Conservation (phyloP, 1,140 invertebrate genomes). For the Zophobas atratus region DNA sequence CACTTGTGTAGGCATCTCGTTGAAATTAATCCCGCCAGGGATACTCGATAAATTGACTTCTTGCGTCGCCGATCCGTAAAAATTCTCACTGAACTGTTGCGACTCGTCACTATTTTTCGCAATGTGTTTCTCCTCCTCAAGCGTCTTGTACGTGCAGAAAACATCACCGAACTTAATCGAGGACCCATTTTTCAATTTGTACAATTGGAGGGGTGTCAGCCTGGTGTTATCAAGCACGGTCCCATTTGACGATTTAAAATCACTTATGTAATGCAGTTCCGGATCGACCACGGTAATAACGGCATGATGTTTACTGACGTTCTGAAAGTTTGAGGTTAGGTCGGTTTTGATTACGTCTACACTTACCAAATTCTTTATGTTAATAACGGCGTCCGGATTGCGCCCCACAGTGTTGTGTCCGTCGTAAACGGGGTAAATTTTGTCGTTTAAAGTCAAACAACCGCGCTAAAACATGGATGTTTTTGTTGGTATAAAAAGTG, state of each 20-base stretch:
- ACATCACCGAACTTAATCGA: slow-evolving; percentile 59
- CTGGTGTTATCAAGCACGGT: slow-evolving; percentile 56
- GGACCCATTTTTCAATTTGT: slow-evolving; percentile 54
- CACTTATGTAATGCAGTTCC: slow-evolving; percentile 60
- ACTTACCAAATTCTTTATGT: slow-evolving; percentile 60
- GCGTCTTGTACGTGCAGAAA: slow-evolving; percentile 45
- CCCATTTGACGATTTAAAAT: slow-evolving; percentile 63
- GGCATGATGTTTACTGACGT: slow-evolving; percentile 63
- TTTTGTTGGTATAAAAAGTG: neutral
- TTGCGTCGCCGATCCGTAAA: slow-evolving; percentile 55
- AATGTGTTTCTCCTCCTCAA: neutral
- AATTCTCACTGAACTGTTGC: slow-evolving; percentile 51
- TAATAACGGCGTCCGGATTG: slow-evolving; percentile 60
- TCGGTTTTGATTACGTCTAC: slow-evolving; percentile 9
- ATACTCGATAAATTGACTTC: slow-evolving; percentile 29
- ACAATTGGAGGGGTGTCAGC: slow-evolving; percentile 58
- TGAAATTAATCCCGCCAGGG: slow-evolving; percentile 27
- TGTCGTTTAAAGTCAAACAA: slow-evolving; percentile 52
- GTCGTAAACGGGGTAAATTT: slow-evolving; percentile 59
- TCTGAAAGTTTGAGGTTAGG: slow-evolving; percentile 56
- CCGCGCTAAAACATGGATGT: slow-evolving; percentile 54
- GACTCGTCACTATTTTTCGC: slow-evolving; percentile 44
- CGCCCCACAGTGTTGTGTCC: slow-evolving; percentile 63
- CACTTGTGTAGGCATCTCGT: slow-evolving; percentile 39
- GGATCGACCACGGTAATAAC: slow-evolving; percentile 60